Percentiles rank a stretch among this genome's conserved stretches.
Conservation (phyloP, 2,888 invertebrate genomes). For the Nineta flava region DNA sequence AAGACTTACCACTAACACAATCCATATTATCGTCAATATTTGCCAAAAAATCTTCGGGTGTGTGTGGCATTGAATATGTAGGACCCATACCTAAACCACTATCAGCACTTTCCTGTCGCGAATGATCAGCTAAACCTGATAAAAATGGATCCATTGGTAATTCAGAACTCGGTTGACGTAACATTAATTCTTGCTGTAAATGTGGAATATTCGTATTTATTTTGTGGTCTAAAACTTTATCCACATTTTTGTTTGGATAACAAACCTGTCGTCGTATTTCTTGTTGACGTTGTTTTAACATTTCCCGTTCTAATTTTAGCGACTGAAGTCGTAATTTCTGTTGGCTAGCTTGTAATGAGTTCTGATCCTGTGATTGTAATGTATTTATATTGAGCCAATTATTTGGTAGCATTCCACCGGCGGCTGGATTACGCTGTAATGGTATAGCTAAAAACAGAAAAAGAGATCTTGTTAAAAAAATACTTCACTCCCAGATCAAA, state of each 20-base stretch:
- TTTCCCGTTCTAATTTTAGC: constrained; percentile 75
- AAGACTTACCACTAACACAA: constrained; percentile 49
- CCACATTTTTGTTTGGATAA: neutral
- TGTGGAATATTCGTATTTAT: too few species aligned
- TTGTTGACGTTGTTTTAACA: constrained; percentile 74
- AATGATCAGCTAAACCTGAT: constrained; percentile 71
- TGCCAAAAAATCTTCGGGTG: constrained; percentile 82
- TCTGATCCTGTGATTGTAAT: constrained; percentile 34
- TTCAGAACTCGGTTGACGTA: constrained; percentile 46
- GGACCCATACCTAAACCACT: constrained; percentile 85
- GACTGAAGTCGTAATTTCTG: constrained; percentile 68
- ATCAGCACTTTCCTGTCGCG: constrained; percentile 87
- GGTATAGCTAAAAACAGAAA: constrained; percentile 29
- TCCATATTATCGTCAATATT: constrained; percentile 88
- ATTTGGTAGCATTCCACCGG: constrained; percentile 37
- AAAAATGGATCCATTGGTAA: constrained; percentile 64
- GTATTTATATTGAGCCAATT: constrained; percentile 30
- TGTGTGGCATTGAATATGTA: constrained; percentile 78
- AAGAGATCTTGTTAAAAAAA: too few species aligned
- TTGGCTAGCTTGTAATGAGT: constrained; percentile 32
- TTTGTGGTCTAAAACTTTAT: too few species aligned
- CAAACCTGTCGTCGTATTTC: constrained; percentile 74
- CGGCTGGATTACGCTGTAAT: constrained; percentile 37
- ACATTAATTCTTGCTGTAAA: constrained; percentile 54
- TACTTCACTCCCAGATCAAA: too few species aligned